These are phyloP conservation scores for Ectemnius lituratus DNA, from an alignment of 2,888 invertebrate species.

Conservation along the genomic window DNA sequence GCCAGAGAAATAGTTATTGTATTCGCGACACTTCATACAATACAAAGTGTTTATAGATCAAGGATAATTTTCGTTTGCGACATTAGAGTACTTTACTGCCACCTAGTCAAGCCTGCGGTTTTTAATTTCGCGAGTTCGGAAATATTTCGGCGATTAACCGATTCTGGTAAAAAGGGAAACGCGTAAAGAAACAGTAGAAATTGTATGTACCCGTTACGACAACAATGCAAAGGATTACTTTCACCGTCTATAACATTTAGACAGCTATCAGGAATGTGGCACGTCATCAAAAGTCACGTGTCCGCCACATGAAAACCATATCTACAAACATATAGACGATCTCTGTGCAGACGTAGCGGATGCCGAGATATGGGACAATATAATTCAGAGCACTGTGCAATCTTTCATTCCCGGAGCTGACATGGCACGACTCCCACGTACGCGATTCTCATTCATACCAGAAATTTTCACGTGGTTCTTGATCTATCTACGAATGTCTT, in stretches of 20 bases:
- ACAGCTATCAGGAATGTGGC: slow-evolving; percentile 46
- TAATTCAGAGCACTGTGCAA: slow-evolving; percentile 28
- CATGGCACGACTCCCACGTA: slow-evolving; percentile 49
- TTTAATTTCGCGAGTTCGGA: slow-evolving; percentile 25
- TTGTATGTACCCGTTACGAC: slow-evolving; percentile 24
- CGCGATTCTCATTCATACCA: slow-evolving; percentile 51
- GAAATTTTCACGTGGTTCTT: slow-evolving; percentile 40
- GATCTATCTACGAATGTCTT: slow-evolving; percentile 57
- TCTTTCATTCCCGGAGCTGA: slow-evolving; percentile 38
- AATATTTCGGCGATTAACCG: slow-evolving; percentile 29
- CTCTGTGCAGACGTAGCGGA: slow-evolving; percentile 41
- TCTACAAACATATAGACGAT: slow-evolving; percentile 43
- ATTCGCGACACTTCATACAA: slow-evolving; percentile 7
- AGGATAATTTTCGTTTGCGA: slow-evolving; percentile 20
- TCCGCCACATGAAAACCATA: slow-evolving; percentile 38
- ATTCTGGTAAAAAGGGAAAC: slow-evolving; percentile 34
- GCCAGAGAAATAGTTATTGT: slow-evolving; percentile 16
- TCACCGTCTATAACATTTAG: slow-evolving; percentile 36
- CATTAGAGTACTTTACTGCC: slow-evolving; percentile 53
- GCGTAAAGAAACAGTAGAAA: slow-evolving; percentile 41
- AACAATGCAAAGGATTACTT: slow-evolving; percentile 48
- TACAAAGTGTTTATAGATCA: slow-evolving; percentile 18
- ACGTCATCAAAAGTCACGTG: slow-evolving; percentile 35
- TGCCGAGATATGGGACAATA: slow-evolving; percentile 33
- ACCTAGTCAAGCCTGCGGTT: slow-evolving; percentile 42